Conservation (phyloP, 2,797 vertebrate genomes). For the Eulemur rubriventer region DNA sequence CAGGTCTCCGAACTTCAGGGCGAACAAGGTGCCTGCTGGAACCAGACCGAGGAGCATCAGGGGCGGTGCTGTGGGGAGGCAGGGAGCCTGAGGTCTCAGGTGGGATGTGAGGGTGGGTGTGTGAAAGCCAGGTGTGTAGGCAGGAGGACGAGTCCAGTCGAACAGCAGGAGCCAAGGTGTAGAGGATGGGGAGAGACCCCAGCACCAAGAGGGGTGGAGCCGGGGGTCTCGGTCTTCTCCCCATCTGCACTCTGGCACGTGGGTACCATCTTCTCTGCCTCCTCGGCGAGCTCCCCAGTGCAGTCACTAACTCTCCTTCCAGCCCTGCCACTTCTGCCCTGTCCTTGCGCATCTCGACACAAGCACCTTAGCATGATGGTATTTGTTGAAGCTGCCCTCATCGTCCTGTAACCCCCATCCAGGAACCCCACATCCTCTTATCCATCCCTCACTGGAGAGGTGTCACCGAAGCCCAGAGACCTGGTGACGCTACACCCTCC, state of each 20-base stretch:
- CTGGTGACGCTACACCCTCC: accelerated
- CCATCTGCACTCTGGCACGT: neutral
- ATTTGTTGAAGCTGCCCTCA: neutral
- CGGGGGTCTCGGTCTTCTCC: too few relatives aligned
- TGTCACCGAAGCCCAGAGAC: neutral
- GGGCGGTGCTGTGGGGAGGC: neutral
- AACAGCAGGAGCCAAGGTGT: neutral
- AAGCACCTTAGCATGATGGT: neutral
- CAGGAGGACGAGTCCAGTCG: neutral
- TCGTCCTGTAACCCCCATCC: neutral
- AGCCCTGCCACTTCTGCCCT: neutral
- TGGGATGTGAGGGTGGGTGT: neutral
- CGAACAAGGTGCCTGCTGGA: neutral
- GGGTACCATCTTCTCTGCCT: neutral
- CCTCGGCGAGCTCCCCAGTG: neutral
- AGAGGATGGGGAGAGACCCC: neutral
- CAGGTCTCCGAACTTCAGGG: neutral
- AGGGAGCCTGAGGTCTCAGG: neutral
- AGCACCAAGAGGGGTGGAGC: neutral
- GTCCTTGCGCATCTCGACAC: neutral
- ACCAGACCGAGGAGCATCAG: neutral
- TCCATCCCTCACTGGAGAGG: neutral
- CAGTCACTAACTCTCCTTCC: neutral
- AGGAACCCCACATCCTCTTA: neutral
- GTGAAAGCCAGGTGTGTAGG: neutral